Base-by-base conservation (phyloP, 2,113 vertebrate genomes). In the Seriola quinqueradiata region DNA sequence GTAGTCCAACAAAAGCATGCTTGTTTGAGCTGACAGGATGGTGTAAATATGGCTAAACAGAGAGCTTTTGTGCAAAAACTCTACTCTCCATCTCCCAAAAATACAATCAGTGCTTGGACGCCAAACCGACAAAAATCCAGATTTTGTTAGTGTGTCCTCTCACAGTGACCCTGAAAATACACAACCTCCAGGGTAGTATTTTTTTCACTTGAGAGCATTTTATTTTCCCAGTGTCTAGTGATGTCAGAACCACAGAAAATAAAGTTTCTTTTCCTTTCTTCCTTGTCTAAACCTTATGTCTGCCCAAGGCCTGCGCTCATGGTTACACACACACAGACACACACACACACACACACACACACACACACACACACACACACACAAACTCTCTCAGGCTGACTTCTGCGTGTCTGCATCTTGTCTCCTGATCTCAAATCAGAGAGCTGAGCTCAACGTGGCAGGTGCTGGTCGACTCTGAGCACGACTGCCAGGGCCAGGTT, bases 1-100 rank as follows among this genome's bases (percentile, higher is more conserved):
- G 60, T 40, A 40, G 40, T 86, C 85, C 81, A 87, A 93, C 82
- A 87, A 90, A 91, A 91, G 66, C 81, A 75, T 50, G 60, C 77
- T 88, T 89, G 78, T 93, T 92, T 84, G 57, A 68, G 76, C 75
- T 81, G 79, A 90, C 64, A 75, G 48, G 44, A 82, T 68, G 77
- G 25, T 14, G 66, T 75, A 87, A 84, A 89, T 82, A 84, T 46
- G 46, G 75, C 50, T 69, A 79, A 90, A 93, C 77, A 85, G 23
- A 82, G 67, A 64, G 36, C 44, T 70, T 72, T 90, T 90, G 54
- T 80, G 17, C 46, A 23, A 70, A 83, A 76, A 5, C 44, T 70
- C 1, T 32, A 57, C 34, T 68, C 32, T 64, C 13, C 55, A 19
- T 69, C 64, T 69, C 36, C 23, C 48, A 79, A 79, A 86, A 63